These are phyloP conservation scores for Heliconius himera DNA, from an alignment of 1,140 invertebrate species.

Conservation along the genomic window DNA sequence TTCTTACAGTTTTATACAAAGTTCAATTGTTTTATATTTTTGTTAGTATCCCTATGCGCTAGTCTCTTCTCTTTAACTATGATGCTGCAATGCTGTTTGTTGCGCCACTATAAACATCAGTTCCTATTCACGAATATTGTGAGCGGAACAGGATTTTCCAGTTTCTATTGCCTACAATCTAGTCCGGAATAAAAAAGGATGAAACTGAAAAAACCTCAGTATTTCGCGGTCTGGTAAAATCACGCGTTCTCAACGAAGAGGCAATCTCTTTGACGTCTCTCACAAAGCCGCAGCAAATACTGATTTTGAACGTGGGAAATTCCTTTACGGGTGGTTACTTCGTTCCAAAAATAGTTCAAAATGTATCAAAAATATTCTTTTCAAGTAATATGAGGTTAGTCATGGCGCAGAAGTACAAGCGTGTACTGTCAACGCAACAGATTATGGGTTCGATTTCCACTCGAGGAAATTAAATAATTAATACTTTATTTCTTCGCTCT, in stretches of 20 bases:
- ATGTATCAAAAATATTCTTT: slow-evolving; percentile 1
- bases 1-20: not conserved
- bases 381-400: too few species aligned
- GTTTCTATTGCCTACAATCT: not conserved
- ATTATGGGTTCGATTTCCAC: too few species aligned
- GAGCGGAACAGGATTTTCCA: not conserved
- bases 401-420: too few species aligned
- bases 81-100: not conserved
- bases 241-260: slow-evolving; percentile 21
- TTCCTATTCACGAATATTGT: not conserved
- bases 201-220: slow-evolving; percentile 15
- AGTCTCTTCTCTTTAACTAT: not conserved
- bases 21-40: not conserved
- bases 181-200: slow-evolving; percentile 17
- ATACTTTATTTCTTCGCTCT: too few species aligned
- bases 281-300: slow-evolving; percentile 21
- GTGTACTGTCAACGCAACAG: too few species aligned
- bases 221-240: slow-evolving; percentile 30
- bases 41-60: not conserved
- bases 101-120: not conserved
- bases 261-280: slow-evolving; percentile 23
- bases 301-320: slow-evolving; percentile 8
- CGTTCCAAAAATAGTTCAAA: slow-evolving; percentile 1
- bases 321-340: not conserved
- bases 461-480: too few species aligned